Conservation (phyloP, 2,797 vertebrate genomes). For the Bradypodion ventrale region DNA sequence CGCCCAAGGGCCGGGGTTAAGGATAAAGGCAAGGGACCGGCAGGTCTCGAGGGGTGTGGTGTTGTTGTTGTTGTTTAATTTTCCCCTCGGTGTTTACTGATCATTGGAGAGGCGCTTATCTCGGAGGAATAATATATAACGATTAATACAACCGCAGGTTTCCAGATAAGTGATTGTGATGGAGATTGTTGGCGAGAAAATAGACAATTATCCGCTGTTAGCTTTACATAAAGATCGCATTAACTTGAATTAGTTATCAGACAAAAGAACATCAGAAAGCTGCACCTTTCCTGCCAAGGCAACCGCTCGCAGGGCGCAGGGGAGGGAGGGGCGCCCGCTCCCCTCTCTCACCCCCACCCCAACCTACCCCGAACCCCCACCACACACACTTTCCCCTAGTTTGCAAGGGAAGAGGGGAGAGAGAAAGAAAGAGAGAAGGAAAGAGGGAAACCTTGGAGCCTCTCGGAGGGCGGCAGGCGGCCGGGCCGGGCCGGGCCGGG, state of each 20-base stretch:
- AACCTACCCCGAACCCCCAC: too few species aligned
- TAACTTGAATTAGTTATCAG: slow-evolving; percentile 87
- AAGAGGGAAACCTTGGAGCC: too few species aligned
- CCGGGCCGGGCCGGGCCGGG: too few species aligned
- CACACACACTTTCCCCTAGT: too few species aligned
- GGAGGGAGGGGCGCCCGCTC: neutral
- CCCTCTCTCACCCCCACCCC: too few species aligned
- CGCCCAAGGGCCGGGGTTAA: neutral
- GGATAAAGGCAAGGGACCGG: slow-evolving; percentile 36
- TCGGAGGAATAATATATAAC: slow-evolving; percentile 77
- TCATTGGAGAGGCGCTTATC: slow-evolving; percentile 72
- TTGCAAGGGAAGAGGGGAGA: too few species aligned
- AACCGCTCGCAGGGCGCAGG: slow-evolving; percentile 52
- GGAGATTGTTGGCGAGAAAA: slow-evolving; percentile 85
- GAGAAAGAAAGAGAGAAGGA: too few species aligned
- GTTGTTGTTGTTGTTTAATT: slow-evolving; percentile 63
- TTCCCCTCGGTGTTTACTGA: slow-evolving; percentile 68
- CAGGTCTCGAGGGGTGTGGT: slow-evolving; percentile 53
- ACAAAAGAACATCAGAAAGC: slow-evolving; percentile 80
- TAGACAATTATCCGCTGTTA: slow-evolving; percentile 88
- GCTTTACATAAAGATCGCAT: slow-evolving; percentile 86
- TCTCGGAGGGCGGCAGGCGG: too few species aligned
- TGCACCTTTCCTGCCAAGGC: slow-evolving; percentile 76
- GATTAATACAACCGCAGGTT: slow-evolving; percentile 84
- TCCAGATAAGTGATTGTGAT: slow-evolving; percentile 85